Base-by-base conservation (phyloP, 2,113 vertebrate species). In the Perognathus longimembris region DNA sequence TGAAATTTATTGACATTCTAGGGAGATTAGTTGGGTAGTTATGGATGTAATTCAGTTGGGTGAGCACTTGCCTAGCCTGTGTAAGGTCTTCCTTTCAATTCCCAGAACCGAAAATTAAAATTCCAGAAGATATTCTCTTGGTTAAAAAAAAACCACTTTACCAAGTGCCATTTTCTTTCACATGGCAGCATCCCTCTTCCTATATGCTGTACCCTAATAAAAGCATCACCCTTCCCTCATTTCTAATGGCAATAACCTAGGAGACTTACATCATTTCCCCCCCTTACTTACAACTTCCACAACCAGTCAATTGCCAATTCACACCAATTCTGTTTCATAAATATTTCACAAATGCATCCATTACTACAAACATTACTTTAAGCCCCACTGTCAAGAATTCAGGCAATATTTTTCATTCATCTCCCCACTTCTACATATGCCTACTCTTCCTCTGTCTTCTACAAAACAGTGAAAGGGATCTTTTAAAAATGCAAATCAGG, bases 131-230 rank as follows among this genome's bases (percentile, higher is more conserved):
- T 6, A 2, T 67, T 63, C 76, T 54, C 50, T 17, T 82, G 30
- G 6, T 32, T 90, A 64, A 21, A 84, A 89, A 92, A 71, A 45
- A 45, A 45, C 9, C 45, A 1, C 22, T 64, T 89, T 64, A 34
- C 30, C 45, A 88, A 12, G 3, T 78, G 30, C 30, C 64, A 78
- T 78, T 95, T 90, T 88, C 63, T 85, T 85, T 84, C n/a, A 89
- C 22, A 26, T 57, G 6, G 38, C 14, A 63, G 34, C 57, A 45
- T 59, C 85, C 15, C 26, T 6, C 42, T 24, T 32, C 24, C 57
- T n/a, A 14, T 70, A 10, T 32, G 38, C 80, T 73, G 6, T 75
- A 67, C 24, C 86, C 76, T 90, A 73, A 57, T 32, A 85, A 95
- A 82, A 38, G 14, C 22, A 66, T 45, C 7, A 67, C 15, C 3